Conservation (phyloP, 2,113 vertebrate species). For the Saguinus imperator region DNA sequence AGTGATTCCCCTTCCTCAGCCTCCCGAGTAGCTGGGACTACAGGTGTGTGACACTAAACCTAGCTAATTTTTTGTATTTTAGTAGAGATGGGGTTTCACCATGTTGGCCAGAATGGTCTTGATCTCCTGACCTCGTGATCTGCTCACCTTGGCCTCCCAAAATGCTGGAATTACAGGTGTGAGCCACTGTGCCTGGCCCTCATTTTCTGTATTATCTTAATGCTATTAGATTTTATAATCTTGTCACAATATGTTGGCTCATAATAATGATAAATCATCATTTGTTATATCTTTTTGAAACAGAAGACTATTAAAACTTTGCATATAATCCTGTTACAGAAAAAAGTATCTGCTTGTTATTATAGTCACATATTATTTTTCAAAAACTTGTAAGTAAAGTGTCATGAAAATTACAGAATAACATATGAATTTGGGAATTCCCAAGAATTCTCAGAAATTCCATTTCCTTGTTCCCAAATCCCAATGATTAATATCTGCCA, state of each 20-base stretch:
- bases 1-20: too few species aligned
- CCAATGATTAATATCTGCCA: neutral
- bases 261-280: neutral
- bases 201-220: neutral
- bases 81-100: too few species aligned
- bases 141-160: too few species aligned
- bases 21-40: too few species aligned
- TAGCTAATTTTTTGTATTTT: too few species aligned
- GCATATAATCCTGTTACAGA: neutral
- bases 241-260: neutral
- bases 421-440: slow-evolving; percentile 1
- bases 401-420: neutral
- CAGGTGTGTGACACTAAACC: too few species aligned
- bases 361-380: slow-evolving; percentile 36
- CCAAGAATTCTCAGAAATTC: neutral
- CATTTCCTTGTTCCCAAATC: neutral
- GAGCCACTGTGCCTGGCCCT: too few species aligned
- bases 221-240: slow-evolving; percentile 15
- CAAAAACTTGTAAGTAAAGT: neutral
- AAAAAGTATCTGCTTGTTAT: neutral
- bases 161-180: too few species aligned
- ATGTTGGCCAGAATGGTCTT: too few species aligned
- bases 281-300: neutral
- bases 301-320: neutral
- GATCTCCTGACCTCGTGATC: too few species aligned